Evolutionary conservation across 1,140 invertebrate genomes (phyloP).

Genomic region (Littorina saxatilis): DNA sequence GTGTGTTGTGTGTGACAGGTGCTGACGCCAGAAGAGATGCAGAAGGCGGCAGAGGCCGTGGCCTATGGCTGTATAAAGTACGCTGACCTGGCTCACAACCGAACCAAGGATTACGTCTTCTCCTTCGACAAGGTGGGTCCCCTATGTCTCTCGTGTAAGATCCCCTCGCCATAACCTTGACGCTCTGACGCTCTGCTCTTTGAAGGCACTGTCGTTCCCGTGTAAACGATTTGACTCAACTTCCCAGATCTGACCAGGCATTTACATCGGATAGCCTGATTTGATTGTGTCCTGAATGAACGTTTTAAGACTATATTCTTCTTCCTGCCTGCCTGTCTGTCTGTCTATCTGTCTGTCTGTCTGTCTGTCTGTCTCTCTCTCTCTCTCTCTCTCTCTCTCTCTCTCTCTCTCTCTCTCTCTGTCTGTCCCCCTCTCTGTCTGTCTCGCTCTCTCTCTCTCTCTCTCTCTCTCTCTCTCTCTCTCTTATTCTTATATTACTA

Average conservation of each 20-base stretch:
- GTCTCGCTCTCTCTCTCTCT: conserved; percentile 10
- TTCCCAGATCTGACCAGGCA: too few relatives aligned
- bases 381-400: conserved; percentile 9
- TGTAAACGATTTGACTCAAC: too few relatives aligned
- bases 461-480: conserved; percentile 23
- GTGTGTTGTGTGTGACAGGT: conserved; percentile 76
- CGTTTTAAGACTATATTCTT: too few relatives aligned
- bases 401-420: conserved; percentile 7
- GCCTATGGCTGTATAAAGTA: conserved; percentile 99
- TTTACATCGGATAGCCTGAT: too few relatives aligned
- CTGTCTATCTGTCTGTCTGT: neutral
- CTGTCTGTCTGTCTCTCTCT: neutral
- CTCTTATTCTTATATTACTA: neutral
- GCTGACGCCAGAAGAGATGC: conserved; percentile 89
- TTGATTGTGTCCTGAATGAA: too few relatives aligned
- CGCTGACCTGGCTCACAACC: conserved; percentile 95
- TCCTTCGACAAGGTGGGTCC: conserved; percentile 93
- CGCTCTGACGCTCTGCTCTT: too few relatives aligned
- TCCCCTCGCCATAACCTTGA: too few relatives aligned
- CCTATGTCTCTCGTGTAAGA: neutral
- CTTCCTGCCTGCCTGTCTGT: neutral
- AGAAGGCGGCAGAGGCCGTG: conserved; percentile 90
- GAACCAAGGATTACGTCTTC: conserved; percentile 97
- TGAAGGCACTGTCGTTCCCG: too few relatives aligned
- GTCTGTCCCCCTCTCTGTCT: neutral